Percentiles rank a stretch among this genome's conserved stretches.
Evolutionary conservation across 1,140 invertebrate genomes (phyloP).

Genomic region (Macrocentrus cingulum): DNA sequence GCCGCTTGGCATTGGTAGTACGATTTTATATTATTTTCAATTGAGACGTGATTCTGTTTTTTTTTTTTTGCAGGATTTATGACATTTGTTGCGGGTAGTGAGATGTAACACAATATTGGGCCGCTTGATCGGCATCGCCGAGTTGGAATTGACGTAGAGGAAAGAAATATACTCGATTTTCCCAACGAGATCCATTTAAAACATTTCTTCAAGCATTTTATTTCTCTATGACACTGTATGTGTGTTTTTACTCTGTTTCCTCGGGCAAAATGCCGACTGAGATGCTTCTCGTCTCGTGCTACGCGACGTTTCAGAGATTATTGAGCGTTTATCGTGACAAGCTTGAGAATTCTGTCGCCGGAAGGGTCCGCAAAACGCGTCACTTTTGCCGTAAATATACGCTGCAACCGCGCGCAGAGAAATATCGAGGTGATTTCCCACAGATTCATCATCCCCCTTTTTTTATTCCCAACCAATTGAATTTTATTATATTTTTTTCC

Average conservation of each 20-base stretch:
- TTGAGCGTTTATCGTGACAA: conserved; percentile 69
- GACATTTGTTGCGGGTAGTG: conserved; percentile 59
- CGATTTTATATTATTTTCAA: too few species aligned
- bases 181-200: conserved; percentile 45
- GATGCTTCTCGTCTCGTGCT: conserved; percentile 52
- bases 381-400: conserved; percentile 64
- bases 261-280: conserved; percentile 52
- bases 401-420: conserved; percentile 61
- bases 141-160: conserved; percentile 45
- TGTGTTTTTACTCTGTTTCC: conserved; percentile 1
- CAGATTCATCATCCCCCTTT: not conserved
- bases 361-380: conserved; percentile 57
- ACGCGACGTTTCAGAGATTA: conserved; percentile 67
- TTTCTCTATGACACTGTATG: not conserved
- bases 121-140: conserved; percentile 44
- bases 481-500: not conserved
- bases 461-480: conserved; percentile 1
- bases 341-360: conserved; percentile 59
- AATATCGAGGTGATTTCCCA: conserved; percentile 53
- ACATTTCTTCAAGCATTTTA: conserved; percentile 15
- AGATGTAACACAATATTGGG: conserved; percentile 62
- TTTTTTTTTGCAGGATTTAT: conserved; percentile 41
- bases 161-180: conserved; percentile 53
- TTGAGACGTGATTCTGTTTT: not conserved
- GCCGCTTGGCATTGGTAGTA: too few species aligned